phyloP scores from a whole-genome alignment of 1,140 invertebrate species.

The Bradysia coprophila region DNA sequence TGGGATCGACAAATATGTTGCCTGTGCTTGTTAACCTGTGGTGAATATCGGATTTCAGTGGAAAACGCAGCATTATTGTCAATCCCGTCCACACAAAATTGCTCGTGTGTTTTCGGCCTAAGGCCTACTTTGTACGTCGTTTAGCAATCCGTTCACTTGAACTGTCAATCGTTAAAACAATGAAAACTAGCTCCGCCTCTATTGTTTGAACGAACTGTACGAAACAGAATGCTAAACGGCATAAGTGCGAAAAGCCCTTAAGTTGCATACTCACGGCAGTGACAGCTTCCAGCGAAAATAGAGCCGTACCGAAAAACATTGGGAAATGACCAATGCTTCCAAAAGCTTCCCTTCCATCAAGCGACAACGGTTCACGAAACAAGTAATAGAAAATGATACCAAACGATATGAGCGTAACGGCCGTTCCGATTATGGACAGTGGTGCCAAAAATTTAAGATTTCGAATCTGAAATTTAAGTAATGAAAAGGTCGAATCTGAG shows the following conservation, averaged over 20 bases:
- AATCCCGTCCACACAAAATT: too few relatives aligned
- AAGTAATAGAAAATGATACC: constrained; percentile 50
- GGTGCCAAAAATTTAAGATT: constrained; percentile 56
- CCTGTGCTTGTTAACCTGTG: too few relatives aligned
- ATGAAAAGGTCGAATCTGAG: neutral
- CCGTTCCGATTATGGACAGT: constrained; percentile 55
- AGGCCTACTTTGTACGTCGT: too few relatives aligned
- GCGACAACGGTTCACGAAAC: constrained; percentile 33
- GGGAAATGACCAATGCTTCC: constrained; percentile 29
- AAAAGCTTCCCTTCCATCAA: constrained; percentile 23
- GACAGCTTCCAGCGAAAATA: constrained; percentile 46
- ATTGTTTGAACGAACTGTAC: too few relatives aligned
- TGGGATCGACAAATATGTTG: too few relatives aligned
- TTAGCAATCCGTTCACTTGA: too few relatives aligned
- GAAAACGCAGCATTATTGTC: too few relatives aligned
- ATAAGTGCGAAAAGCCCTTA: constrained; percentile 1
- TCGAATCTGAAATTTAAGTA: constrained; percentile 11
- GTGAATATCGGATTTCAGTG: too few relatives aligned
- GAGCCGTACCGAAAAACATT: constrained; percentile 41
- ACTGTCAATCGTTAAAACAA: too few relatives aligned
- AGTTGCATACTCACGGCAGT: constrained; percentile 33
- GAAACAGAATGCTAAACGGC: neutral
- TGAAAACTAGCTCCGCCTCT: too few relatives aligned
- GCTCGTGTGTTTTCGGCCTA: too few relatives aligned
- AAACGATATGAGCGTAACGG: constrained; percentile 38